Evolutionary conservation across 2,888 invertebrate genomes (phyloP), one percentile per base, ranked within the genome.

Genomic region (Metopia argyrocephala): DNA sequence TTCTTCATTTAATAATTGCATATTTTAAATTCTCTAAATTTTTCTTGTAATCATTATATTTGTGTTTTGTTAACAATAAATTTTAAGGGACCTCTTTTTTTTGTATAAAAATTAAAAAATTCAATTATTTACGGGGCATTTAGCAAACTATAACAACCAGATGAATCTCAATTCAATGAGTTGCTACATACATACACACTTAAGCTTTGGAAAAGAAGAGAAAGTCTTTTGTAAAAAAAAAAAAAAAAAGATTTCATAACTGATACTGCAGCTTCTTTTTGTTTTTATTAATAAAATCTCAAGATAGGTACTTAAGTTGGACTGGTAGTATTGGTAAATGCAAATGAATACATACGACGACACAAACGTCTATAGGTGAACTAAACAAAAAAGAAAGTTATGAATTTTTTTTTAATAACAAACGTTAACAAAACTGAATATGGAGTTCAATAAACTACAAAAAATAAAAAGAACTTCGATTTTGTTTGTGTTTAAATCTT

Each of bases 61-160:
- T 38, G 12, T 52, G 50, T 66, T 70, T 52, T 65, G 61, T 61
- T 75, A 31, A 48, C n/a, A 73, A 75, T 79, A 79, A 75, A 79
- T 31, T 54, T 74, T 65, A 70, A 59, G 66, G 6, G 5, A n/a
- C n/a, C n/a, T n/a, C n/a, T n/a, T 70, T 75, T 78, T 70, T 78
- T 46, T 52, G 18, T 38, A 46, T 66, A 56, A 31, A 71, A 54
- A 48, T 3, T 5, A 7, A 68, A 21, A 57, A 20, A 5, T 15
- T 38, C 18, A 31, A 48, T 48, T 5, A 48, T n/a, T n/a, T 48
- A n/a, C 12, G 12, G 18, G 15, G 52, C 50, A 28, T 57, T 59
- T 23, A 20, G 15, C 9, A 38, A 3, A 45, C 25, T 31, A 52
- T 23, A 18, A 15, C 4, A 46, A 7, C 12, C 2, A 27, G 56